Percentiles rank a stretch among this genome's conserved stretches.
Evolutionary conservation across 2,797 vertebrate species (phyloP).

Genomic region (Chelmon rostratus): DNA sequence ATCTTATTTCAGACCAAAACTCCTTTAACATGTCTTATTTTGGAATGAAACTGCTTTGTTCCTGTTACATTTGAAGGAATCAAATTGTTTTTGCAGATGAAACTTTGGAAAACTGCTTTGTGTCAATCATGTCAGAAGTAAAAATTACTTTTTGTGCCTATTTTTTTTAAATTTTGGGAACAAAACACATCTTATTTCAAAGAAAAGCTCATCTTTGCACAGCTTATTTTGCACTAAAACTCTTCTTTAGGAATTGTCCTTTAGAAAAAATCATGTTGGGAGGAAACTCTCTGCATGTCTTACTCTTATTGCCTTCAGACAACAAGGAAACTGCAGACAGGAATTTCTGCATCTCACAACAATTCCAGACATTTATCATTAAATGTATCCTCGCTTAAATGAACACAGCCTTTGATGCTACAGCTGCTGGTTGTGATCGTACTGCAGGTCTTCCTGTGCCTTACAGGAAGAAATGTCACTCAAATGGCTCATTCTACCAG

Average conservation of each 20-base stretch:
- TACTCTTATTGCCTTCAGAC: neutral
- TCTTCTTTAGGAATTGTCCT: neutral
- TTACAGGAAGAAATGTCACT: neutral
- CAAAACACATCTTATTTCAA: too few relatives aligned
- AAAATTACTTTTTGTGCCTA: too few relatives aligned
- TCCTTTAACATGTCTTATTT: neutral
- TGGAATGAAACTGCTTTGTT: neutral
- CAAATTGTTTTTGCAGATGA: too few relatives aligned
- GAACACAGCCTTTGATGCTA: neutral
- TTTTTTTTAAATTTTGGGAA: too few relatives aligned
- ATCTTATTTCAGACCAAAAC: neutral
- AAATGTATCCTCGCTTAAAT: neutral
- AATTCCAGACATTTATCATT: neutral
- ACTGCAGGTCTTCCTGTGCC: neutral
- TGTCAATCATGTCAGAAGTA: too few relatives aligned
- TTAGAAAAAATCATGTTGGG: neutral
- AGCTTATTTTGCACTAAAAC: neutral
- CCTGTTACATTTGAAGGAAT: neutral
- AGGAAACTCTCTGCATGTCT: neutral
- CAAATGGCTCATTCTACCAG: neutral
- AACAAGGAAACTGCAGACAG: neutral
- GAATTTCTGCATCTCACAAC: neutral
- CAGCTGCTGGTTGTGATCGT: neutral
- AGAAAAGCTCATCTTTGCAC: neutral
- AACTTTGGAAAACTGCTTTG: too few relatives aligned